Evolutionary conservation across 2,113 vertebrate genomes (phyloP), one percentile per base, ranked within the genome.

Genomic region (Forbesichthys papilliferus): DNA sequence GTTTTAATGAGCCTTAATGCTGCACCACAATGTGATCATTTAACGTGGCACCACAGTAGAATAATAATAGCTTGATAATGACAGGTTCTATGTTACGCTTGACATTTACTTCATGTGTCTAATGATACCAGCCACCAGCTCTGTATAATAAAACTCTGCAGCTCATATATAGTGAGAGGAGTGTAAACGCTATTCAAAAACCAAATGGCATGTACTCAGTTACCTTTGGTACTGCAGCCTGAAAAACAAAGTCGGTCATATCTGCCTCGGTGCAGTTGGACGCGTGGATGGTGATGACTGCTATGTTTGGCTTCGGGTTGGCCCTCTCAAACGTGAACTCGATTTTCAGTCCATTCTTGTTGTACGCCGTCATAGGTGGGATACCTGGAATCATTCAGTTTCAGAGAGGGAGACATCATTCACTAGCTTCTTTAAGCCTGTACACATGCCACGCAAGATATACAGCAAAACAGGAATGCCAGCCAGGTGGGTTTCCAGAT

Each of bases 201-300:
- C 1, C 7, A 42, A 42, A 42, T 42, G 36, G 36, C 36, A 42
- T 27, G 10, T 10, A 42, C 0, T n/a, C 36, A 13, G 75, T 82
- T 92, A 98, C 98, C 98, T 99, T 99, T 99, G 98, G 98, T 95
- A 99, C 97, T 88, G 98, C 98, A 95, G 98, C 98, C 92, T 99
- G 98, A 91, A 99, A 99, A 92, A 99, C 97, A 89, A 99, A 99
- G 63, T 98, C 97, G 27, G 95, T 98, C 96, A 99, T 98, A 53
- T 99, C 97, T 81, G 93, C 88, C 64, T 99, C 98, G 61, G 96
- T 96, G 75, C 94, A 92, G 91, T 99, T 99, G 79, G 95, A 95
- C 85, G 97, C 98, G 73, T 98, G 96, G 91, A 98, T 98, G 61
- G 98, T 99, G 83, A 99, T 98, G 89, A 99, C 94, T 11, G 96